These are phyloP conservation scores for Cephus spinipes DNA, from an alignment of 2,888 invertebrate species.

Conservation along the genomic window DNA sequence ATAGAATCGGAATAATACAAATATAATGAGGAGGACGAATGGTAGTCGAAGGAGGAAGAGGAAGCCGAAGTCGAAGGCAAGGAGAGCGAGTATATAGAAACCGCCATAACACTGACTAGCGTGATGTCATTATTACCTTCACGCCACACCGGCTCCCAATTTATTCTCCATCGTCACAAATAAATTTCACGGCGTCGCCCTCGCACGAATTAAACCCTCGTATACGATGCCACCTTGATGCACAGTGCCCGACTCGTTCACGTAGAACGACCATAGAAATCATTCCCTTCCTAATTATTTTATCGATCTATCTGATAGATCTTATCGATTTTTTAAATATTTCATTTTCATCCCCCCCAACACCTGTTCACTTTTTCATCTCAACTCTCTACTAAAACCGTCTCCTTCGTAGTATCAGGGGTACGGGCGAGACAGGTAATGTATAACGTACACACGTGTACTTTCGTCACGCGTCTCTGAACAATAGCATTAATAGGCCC, in stretches of 20 bases:
- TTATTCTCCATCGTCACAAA: constrained; percentile 29
- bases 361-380: background rate
- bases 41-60: background rate
- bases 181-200: constrained; percentile 39
- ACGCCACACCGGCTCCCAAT: constrained; percentile 40
- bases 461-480: constrained; percentile 65
- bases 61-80: background rate
- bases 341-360: background rate
- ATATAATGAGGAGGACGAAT: constrained; percentile 1
- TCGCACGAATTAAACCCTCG: constrained; percentile 2
- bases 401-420: background rate
- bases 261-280: constrained; percentile 14
- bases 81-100: background rate
- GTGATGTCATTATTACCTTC: constrained; percentile 47
- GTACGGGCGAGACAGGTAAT: constrained; percentile 10
- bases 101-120: constrained; percentile 13
- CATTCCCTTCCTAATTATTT: background rate
- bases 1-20: constrained; percentile 12
- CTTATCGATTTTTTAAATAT: background rate
- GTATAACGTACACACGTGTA: constrained; percentile 37
- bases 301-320: background rate
- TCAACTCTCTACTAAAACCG: background rate
- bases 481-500: constrained; percentile 66
- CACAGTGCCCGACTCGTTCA: constrained; percentile 27
- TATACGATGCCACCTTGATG: background rate